These are phyloP conservation scores for Drosophila fulvimacula DNA, from an alignment of 2,888 invertebrate genomes.

Conservation along the genomic window DNA sequence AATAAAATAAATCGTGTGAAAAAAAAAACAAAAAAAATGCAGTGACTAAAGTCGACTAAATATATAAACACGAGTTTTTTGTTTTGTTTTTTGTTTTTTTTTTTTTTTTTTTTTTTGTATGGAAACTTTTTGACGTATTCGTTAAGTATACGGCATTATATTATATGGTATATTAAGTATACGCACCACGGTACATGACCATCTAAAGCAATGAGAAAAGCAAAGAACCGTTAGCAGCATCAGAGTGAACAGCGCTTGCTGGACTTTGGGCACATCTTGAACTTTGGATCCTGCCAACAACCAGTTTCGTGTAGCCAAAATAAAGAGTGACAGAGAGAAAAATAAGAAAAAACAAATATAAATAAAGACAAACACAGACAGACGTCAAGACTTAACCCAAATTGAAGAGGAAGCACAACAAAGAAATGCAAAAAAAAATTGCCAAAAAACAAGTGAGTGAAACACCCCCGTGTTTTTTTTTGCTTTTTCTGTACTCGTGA, in stretches of 20 bases:
- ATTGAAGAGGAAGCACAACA: constrained; percentile 22
- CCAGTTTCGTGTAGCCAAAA: constrained; percentile 10
- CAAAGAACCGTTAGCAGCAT: constrained; percentile 23
- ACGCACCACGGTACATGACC: constrained; percentile 18
- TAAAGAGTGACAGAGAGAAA: not conserved
- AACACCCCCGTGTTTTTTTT: constrained; percentile 30
- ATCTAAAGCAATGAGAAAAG: constrained; percentile 15
- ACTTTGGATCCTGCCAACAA: constrained; percentile 53
- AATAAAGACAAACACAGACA: constrained; percentile 34
- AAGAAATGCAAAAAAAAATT: constrained; percentile 14
- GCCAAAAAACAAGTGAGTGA: constrained; percentile 7
- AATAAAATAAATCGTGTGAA: constrained; percentile 6
- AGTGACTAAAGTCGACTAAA: constrained; percentile 14
- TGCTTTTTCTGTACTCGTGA: constrained; percentile 27
- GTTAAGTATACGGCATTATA: constrained; percentile 20
- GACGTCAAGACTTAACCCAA: constrained; percentile 65
- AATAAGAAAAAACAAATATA: constrained; percentile 8
- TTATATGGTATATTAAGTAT: constrained; percentile 7
- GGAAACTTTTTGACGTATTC: constrained; percentile 31
- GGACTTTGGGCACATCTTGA: constrained; percentile 44
- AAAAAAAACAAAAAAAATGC: not conserved
- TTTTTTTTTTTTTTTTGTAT: constrained; percentile 21
- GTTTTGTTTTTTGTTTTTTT: constrained; percentile 9
- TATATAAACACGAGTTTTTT: constrained; percentile 12
- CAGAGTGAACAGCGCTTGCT: constrained; percentile 9